Base-by-base conservation (phyloP, 1,140 invertebrate species). In the Drosophila neocordata region DNA sequence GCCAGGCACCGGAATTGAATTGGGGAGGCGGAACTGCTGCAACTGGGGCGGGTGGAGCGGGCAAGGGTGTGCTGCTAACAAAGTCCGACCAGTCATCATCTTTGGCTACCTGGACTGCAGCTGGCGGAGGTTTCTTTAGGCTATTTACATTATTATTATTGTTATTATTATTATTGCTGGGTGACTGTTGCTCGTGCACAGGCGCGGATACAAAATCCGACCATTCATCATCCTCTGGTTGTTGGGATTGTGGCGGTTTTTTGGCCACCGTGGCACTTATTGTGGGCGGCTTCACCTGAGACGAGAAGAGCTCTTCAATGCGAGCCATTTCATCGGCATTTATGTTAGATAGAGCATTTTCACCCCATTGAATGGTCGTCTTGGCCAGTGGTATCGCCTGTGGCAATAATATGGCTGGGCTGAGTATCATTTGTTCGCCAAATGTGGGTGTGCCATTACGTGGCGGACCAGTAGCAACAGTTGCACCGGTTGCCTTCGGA, bases 81-180 rank as follows among this genome's bases (percentile, higher is more conserved):
- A 94, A 95, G 63, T 94, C 94, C 13, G 93, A 93, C 94, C 94
- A 94, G 74, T 94, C 94, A 64, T 94, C 94, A 35, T 94, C 94
- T 58, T 93, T 93, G 0, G 65, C 44, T 31, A 82, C 57, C 15
- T 13, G 13, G 7, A 18, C 18, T 11, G 41, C 79, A 9, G 77
- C 8, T 24, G 22, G 11, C 31, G 13, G n/a, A 5, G 24, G n/a
- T 18, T 76, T 73, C 24, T 65, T 68, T 20, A 31, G 27, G 31
- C 64, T 75, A 15, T 63, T 61, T 1, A 74, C 34, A 55, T 77
- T 71, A 52, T 90, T 80, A 20, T 75, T 80, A 37, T 77, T 77
- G 44, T 34, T 59, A 48, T 55, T 38, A 60, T 18, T 79, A 53
- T 51, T 79, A 57, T 41, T 57, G 52, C 27, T 51, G 62, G 60